These are phyloP conservation scores for Lemur catta DNA, from an alignment of 2,797 vertebrate species.

Conservation along the genomic window DNA sequence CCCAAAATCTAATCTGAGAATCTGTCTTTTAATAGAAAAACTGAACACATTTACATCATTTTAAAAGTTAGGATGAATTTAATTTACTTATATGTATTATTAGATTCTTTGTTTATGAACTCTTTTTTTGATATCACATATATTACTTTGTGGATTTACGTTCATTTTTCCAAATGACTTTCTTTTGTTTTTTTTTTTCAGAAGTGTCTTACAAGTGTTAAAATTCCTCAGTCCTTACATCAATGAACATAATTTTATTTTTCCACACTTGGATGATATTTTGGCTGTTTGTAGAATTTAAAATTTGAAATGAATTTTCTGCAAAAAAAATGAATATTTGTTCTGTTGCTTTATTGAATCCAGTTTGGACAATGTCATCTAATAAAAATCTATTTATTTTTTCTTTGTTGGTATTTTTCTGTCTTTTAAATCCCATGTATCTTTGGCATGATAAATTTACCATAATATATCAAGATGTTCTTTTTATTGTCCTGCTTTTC, in stretches of 20 bases:
- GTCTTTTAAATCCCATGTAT: not conserved
- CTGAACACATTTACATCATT: not conserved
- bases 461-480: not conserved
- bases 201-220: not conserved
- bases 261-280: not conserved
- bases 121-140: not conserved
- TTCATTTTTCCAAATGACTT: not conserved
- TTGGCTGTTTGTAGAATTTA: not conserved
- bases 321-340: not conserved
- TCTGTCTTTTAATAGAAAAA: not conserved
- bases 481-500: not conserved
- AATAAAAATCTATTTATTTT: not conserved
- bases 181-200: not conserved
- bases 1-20: not conserved
- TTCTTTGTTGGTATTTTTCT: not conserved
- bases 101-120: not conserved
- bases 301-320: not conserved
- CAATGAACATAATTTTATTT: not conserved
- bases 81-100: not conserved
- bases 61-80: not conserved
- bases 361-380: not conserved
- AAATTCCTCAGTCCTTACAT: not conserved
- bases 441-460: not conserved
- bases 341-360: not conserved
- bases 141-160: not conserved